Base-by-base conservation (phyloP, 2,888 invertebrate genomes). In the Toxonevra muliebris region DNA sequence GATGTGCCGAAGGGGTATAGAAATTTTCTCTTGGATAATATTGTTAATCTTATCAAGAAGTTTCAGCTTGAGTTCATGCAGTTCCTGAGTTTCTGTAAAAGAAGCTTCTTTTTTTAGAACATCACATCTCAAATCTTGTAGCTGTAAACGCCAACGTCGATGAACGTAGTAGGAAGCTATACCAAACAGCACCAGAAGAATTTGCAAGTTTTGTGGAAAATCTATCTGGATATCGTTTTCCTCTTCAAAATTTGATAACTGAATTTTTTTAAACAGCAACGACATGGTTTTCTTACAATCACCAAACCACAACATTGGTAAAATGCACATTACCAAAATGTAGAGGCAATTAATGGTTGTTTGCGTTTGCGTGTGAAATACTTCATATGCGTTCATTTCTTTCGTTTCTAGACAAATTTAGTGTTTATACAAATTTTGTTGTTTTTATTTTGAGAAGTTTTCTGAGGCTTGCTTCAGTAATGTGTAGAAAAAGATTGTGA, bases 271-370 rank as follows among this genome's bases (percentile, higher is more conserved):
- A 43, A 75, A 75, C 10, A 74, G 50, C 41, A 75, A 60, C 10
- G 73, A 71, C 69, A 74, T 72, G 15, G 73, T 55, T 48, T 64
- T 69, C 52, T 66, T 73, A 53, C 73, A 73, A 53, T 74, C 73
- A 42, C 72, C 72, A 42, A 73, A 66, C 73, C 72, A 73, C 42
- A 75, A 59, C 19, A 73, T 17, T 15, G 71, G 71, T 45, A 75
- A 61, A 12, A 69, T 68, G 50, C 61, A 48, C 55, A 75, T 71
- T 15, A 74, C 72, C 50, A 73, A 13, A 42, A 71, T 65, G 45
- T 71, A 71, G 4, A 75, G 63, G 53, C 15, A 62, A 42, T 73
- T 73, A 42, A 73, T 48, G 43, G 66, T 63, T 17, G 60, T 17
- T 50, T 74, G 68, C 1, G 72, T 75, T 66, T 73, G 55, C 4